A percentile compares a stretch with the other conserved stretches of the same genome.
These are phyloP conservation scores for Eurystomus glaucurus DNA, from an alignment of 2,797 vertebrate species.

Conservation along the genomic window DNA sequence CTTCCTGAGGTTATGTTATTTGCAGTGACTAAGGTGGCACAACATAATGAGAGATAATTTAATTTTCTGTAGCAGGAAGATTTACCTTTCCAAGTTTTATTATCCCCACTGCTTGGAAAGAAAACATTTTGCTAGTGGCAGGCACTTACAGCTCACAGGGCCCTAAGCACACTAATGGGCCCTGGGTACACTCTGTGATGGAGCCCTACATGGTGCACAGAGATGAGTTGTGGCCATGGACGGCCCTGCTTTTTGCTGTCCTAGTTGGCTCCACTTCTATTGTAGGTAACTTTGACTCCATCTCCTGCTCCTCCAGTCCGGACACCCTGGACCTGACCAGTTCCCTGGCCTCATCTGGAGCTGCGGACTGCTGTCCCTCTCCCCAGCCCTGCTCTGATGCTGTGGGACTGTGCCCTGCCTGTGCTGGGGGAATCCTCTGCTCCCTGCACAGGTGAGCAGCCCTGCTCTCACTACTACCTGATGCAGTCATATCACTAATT, in stretches of 20 bases:
- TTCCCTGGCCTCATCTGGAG: no score
- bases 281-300: not conserved
- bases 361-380: not conserved
- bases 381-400: fast-evolving
- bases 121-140: not conserved
- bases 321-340: not conserved
- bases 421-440: fast-evolving
- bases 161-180: no score
- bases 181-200: not conserved
- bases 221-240: fast-evolving
- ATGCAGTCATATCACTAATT: not conserved
- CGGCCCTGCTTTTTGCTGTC: not conserved
- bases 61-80: not conserved
- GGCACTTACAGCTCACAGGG: not conserved
- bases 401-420: fast-evolving
- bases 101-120: not conserved
- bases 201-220: fast-evolving
- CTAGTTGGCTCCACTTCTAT: not conserved
- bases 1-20: not conserved
- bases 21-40: not conserved
- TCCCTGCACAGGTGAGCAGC: not conserved
- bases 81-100: not conserved
- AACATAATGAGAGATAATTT: not conserved
- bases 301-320: not conserved
- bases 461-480: fast-evolving